Percentiles rank a stretch among this genome's conserved stretches.
These are phyloP conservation scores for Ypsolopha sequella DNA, from an alignment of 2,888 invertebrate genomes.

Conservation along the genomic window DNA sequence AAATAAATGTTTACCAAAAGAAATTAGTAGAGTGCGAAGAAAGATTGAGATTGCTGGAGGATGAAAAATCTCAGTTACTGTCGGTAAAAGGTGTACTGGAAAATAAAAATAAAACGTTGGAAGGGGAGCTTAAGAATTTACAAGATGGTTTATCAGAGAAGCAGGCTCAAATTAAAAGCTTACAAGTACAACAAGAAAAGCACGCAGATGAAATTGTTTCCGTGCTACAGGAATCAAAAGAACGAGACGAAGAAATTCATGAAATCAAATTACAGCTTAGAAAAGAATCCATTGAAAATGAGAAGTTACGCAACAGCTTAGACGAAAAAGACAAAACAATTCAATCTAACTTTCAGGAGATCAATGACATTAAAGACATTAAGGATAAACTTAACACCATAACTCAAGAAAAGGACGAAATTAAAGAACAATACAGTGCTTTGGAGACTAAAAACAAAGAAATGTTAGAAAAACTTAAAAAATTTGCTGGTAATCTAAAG, in stretches of 20 bases:
- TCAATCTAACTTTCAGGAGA: conserved; percentile 56
- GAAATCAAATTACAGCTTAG: conserved; percentile 63
- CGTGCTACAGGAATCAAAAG: conserved; percentile 56
- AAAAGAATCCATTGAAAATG: conserved; percentile 73
- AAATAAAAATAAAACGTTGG: conserved; percentile 34
- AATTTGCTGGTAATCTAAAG: conserved; percentile 81
- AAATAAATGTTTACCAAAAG: conserved; percentile 55
- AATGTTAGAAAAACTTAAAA: conserved; percentile 82
- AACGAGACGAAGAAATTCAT: conserved; percentile 69
- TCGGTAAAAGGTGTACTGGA: conserved; percentile 39
- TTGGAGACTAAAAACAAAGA: conserved; percentile 76
- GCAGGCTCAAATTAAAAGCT: conserved; percentile 49
- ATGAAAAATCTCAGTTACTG: conserved; percentile 47
- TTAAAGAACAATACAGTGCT: conserved; percentile 34
- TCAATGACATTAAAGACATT: conserved; percentile 40
- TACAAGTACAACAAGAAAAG: conserved; percentile 57
- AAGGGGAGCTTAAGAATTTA: conserved; percentile 44
- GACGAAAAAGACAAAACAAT: conserved; percentile 60
- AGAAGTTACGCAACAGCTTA: conserved; percentile 72
- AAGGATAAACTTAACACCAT: conserved; percentile 44
- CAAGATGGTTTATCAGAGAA: conserved; percentile 56
- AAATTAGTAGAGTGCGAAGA: conserved; percentile 49
- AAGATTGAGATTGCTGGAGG: conserved; percentile 49
- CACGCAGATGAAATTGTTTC: conserved; percentile 57
- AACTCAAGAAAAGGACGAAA: conserved; percentile 48